Evolutionary conservation across 1,140 invertebrate genomes (phyloP).

Genomic region (Cecropterus lyciades): DNA sequence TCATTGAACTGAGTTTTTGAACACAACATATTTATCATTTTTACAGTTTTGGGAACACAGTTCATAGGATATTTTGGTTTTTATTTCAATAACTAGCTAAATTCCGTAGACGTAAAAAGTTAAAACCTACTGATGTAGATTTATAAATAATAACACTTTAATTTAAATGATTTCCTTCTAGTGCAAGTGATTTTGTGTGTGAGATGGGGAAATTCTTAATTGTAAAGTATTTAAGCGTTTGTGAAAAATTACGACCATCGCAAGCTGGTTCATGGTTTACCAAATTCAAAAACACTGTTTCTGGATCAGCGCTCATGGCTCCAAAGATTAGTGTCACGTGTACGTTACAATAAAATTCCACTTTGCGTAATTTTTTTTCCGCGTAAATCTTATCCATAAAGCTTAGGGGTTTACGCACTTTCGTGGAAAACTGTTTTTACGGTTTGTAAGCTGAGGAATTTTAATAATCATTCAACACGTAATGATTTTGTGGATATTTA

Average conservation of each 20-base stretch:
- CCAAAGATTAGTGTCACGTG: constrained; percentile 20
- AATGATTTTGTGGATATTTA: constrained; percentile 14
- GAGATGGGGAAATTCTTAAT: too few species aligned
- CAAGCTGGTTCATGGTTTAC: too few species aligned
- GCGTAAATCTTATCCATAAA: constrained; percentile 19
- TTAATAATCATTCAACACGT: constrained; percentile 42
- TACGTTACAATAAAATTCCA: background rate
- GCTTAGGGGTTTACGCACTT: constrained; percentile 9
- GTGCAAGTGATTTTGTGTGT: too few species aligned
- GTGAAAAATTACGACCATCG: too few species aligned
- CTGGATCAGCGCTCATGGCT: background rate
- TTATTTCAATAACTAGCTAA: constrained; percentile 2
- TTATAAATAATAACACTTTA: too few species aligned
- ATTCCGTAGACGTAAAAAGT: background rate
- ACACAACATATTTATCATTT: constrained; percentile 29
- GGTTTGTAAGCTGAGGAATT: constrained; percentile 42
- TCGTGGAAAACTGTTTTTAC: constrained; percentile 47
- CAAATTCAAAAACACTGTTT: too few species aligned
- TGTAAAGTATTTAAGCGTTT: too few species aligned
- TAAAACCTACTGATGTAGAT: too few species aligned
- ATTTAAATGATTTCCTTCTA: too few species aligned
- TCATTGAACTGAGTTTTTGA: constrained; percentile 22
- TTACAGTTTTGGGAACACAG: constrained; percentile 7
- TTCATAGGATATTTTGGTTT: constrained; percentile 16
- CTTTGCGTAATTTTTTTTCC: constrained; percentile 6